Evolutionary conservation across 2,888 invertebrate species (phyloP).

Genomic region (Agapostemon virescens): DNA sequence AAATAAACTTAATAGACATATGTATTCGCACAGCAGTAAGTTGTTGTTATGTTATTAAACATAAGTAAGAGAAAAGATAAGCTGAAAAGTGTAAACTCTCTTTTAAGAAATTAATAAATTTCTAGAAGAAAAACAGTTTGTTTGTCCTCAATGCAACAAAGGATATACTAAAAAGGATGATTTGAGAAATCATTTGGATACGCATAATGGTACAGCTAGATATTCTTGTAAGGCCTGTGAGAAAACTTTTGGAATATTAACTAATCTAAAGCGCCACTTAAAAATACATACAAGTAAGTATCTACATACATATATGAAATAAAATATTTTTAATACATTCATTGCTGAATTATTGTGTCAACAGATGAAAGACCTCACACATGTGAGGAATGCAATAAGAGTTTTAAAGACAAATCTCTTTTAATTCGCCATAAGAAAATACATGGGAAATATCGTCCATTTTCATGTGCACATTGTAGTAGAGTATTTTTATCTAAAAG

Average conservation of each 20-base stretch:
- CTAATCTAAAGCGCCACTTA: slow-evolving; percentile 86
- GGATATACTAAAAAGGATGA: slow-evolving; percentile 84
- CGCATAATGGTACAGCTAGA: slow-evolving; percentile 82
- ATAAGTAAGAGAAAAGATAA: slow-evolving; percentile 15
- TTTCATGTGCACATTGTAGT: slow-evolving; percentile 78
- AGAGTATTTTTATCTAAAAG: slow-evolving; percentile 79
- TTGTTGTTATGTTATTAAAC: neutral
- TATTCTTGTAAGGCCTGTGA: slow-evolving; percentile 85
- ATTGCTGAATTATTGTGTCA: slow-evolving; percentile 27
- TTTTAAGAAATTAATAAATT: slow-evolving; percentile 54
- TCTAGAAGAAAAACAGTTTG: slow-evolving; percentile 82
- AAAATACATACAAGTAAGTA: slow-evolving; percentile 85
- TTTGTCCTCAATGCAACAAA: slow-evolving; percentile 84
- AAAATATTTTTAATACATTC: slow-evolving; percentile 1
- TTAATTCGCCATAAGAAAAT: slow-evolving; percentile 78
- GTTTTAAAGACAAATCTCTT: slow-evolving; percentile 77
- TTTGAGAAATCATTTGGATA: slow-evolving; percentile 82
- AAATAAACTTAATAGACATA: slow-evolving; percentile 87
- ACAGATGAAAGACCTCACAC: slow-evolving; percentile 77
- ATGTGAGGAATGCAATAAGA: slow-evolving; percentile 78
- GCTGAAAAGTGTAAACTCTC: neutral
- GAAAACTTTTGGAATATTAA: slow-evolving; percentile 85
- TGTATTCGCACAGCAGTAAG: slow-evolving; percentile 77
- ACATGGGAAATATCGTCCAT: slow-evolving; percentile 79
- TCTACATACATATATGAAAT: neutral